Evolutionary conservation across 2,113 vertebrate species (phyloP).

Genomic region (Eulemur rufifrons): DNA sequence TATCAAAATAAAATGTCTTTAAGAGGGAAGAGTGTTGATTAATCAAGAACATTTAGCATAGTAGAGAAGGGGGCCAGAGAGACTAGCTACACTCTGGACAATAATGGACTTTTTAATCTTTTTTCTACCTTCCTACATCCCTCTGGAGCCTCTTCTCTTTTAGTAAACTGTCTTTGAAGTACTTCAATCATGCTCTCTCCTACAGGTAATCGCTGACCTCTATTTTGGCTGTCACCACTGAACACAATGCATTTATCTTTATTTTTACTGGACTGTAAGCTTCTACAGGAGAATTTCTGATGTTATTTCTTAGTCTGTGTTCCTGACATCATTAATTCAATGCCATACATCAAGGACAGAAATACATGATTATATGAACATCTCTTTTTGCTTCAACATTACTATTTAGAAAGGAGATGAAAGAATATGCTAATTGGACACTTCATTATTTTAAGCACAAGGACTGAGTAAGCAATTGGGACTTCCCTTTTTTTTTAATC

Average conservation of each 20-base stretch:
- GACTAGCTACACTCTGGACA: background rate
- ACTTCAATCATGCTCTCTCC: slow-evolving; percentile 47
- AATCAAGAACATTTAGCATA: background rate
- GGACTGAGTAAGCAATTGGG: slow-evolving; percentile 59
- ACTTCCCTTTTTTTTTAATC: slow-evolving; percentile 54
- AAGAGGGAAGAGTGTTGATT: background rate
- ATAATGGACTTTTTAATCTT: slow-evolving; percentile 18
- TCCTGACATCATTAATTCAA: slow-evolving; percentile 66
- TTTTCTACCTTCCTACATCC: background rate
- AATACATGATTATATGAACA: slow-evolving; percentile 25
- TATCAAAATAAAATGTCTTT: slow-evolving; percentile 28
- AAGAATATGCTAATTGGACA: slow-evolving; percentile 68
- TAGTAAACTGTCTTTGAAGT: slow-evolving; percentile 60
- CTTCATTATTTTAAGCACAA: slow-evolving; percentile 71
- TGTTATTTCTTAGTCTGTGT: slow-evolving; percentile 43
- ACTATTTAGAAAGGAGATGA: slow-evolving; percentile 51
- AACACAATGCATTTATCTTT: slow-evolving; percentile 61
- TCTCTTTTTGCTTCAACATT: slow-evolving; percentile 29
- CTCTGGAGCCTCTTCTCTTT: slow-evolving; percentile 15
- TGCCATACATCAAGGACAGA: slow-evolving; percentile 63
- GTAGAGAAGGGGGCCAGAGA: background rate
- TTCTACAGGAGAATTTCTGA: slow-evolving; percentile 52
- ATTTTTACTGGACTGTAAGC: slow-evolving; percentile 40
- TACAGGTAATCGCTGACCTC: slow-evolving; percentile 68
- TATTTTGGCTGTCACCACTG: slow-evolving; percentile 42